Evolutionary conservation across 1,140 invertebrate species (phyloP), one percentile per base, ranked within the genome.

Genomic region (Drosophila fuyamai): DNA sequence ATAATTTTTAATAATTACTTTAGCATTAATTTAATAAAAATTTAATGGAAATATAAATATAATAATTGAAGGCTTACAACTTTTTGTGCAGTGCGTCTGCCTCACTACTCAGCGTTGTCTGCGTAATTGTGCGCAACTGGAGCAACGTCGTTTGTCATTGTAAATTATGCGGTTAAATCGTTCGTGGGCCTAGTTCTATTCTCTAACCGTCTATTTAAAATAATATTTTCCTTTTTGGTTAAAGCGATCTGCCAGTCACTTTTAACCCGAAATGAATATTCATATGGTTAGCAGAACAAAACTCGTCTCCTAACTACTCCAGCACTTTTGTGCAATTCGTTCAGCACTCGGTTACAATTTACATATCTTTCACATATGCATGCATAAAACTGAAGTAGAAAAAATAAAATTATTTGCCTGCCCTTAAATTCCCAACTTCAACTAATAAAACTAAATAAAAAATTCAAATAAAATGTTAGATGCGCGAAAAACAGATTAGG

Each of bases 101-200:
- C 43, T 13, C 43, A 68, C 32, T 46, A 32, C 43, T 36, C 46
- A 47, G 23, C 44, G n/a, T 41, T 60, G 54, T 47, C 67, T 68
- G 84, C 81, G 84, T 89, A 89, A 89, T 89, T 89, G 84, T 84
- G 84, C 84, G 74, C 74, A 89, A 62, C 65, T 60, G 65, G 70
- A 48, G 54, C 73, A 78, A 66, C 84, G 84, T 89, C 84, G 85
- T 89, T 89, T 89, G 84, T 90, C 84, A 90, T 84, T 89, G 84
- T 89, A 90, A 89, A 89, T 89, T 89, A 89, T 89, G 81, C 66
- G 80, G 84, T 89, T 89, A 76, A 89, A 89, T 89, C 88, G 84
- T 81, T 79, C 65, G 67, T 76, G 72, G 68, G 78, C 68, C 74
- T 75, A 76, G 63, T 77, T 68, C 44, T 10, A 35, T 54, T n/a